These are phyloP conservation scores for Oxytorus armatus DNA, from an alignment of 2,888 invertebrate species.

Conservation along the genomic window DNA sequence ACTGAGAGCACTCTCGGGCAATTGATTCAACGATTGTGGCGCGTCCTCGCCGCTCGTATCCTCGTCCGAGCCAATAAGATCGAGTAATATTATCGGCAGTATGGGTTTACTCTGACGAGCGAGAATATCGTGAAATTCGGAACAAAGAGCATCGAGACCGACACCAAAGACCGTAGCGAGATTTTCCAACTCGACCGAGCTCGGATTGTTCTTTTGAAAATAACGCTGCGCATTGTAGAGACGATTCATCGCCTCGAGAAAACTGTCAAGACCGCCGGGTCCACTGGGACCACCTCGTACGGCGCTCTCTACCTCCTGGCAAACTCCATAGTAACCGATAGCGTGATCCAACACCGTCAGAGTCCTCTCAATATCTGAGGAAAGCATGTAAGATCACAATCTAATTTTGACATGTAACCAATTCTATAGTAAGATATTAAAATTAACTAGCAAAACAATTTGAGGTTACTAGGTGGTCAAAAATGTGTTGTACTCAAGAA, in stretches of 20 bases:
- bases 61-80: constrained; percentile 94
- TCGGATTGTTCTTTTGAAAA: constrained; percentile 96
- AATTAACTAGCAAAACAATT: no score
- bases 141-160: constrained; percentile 94
- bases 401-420: no score
- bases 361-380: constrained; percentile 95
- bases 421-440: no score
- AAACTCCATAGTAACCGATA: constrained; percentile 97
- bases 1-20: constrained; percentile 89
- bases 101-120: constrained; percentile 94
- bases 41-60: constrained; percentile 88
- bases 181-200: constrained; percentile 96
- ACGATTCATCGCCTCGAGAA: constrained; percentile 91
- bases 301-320: constrained; percentile 94
- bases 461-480: no score
- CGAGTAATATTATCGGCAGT: constrained; percentile 94
- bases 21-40: constrained; percentile 87
- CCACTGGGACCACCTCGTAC: constrained; percentile 93
- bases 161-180: constrained; percentile 92
- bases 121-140: constrained; percentile 94
- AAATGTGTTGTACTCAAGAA: no score
- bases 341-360: constrained; percentile 95
- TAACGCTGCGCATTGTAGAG: constrained; percentile 95
- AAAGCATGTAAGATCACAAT: neutral
- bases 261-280: constrained; percentile 84